Evolutionary conservation across 2,888 invertebrate genomes (phyloP).

Genomic region (Spilosoma lubricipeda): DNA sequence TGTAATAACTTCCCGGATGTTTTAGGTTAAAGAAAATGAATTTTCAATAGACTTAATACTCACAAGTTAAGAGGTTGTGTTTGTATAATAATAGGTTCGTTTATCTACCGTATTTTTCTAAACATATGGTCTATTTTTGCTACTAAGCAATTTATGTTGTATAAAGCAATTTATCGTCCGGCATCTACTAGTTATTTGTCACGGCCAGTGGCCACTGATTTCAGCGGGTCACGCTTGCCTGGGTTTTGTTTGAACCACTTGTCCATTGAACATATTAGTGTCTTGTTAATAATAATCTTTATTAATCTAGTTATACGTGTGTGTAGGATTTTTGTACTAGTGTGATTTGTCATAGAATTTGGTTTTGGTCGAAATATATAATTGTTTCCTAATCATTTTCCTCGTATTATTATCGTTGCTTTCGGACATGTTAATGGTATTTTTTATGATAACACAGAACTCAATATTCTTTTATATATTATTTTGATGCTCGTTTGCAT

Average conservation of each 20-base stretch:
- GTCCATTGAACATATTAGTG: conserved; percentile 13
- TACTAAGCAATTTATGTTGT: conserved; percentile 16
- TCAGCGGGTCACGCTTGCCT: conserved; percentile 31
- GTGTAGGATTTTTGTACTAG: background rate
- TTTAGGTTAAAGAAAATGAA: background rate
- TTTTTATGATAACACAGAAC: too few relatives aligned
- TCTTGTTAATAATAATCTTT: conserved; percentile 1
- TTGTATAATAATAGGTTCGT: background rate
- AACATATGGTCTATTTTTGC: background rate
- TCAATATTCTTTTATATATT: too few relatives aligned
- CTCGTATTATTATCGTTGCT: too few relatives aligned
- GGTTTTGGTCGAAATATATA: background rate
- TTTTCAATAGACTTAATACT: background rate
- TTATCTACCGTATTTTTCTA: background rate
- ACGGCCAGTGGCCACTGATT: conserved; percentile 21
- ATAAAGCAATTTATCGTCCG: conserved; percentile 28
- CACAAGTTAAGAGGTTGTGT: background rate
- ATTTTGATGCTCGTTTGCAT: too few relatives aligned
- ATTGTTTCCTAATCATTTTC: background rate
- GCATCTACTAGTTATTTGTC: conserved; percentile 24
- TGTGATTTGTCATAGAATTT: background rate
- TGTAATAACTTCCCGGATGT: background rate
- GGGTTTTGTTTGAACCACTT: conserved; percentile 19
- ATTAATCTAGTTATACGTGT: background rate
- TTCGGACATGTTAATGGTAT: too few relatives aligned